These are phyloP conservation scores for Pristis pectinata DNA, from an alignment of 2,797 vertebrate species.

Conservation along the genomic window DNA sequence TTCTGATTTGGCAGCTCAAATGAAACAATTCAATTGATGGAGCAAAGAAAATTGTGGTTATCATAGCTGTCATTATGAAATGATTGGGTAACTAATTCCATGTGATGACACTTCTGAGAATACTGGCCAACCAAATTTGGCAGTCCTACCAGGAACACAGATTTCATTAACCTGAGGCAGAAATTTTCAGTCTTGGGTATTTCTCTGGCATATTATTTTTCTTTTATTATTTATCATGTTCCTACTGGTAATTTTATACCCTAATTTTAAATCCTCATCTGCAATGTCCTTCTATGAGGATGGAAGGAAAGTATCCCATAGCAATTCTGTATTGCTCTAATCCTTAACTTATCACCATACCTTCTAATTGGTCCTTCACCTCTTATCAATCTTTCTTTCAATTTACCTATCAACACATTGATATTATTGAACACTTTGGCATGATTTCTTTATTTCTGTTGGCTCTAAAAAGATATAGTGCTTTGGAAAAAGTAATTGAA, in stretches of 20 bases:
- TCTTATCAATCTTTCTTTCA: background rate
- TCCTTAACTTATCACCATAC: background rate
- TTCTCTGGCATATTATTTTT: background rate
- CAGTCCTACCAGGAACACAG: background rate
- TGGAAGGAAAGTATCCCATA: background rate
- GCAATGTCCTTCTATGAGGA: background rate
- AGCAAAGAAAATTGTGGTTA: background rate
- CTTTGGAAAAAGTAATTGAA: background rate
- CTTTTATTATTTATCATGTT: background rate
- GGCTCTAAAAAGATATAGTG: background rate
- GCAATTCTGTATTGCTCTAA: background rate
- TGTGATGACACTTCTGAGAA: background rate
- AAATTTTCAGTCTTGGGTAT: background rate
- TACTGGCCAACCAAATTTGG: background rate
- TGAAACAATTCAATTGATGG: background rate
- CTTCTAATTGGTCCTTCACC: background rate
- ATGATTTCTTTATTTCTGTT: background rate
- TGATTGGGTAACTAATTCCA: background rate
- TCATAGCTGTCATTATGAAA: background rate
- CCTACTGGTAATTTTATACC: background rate
- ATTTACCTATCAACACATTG: background rate
- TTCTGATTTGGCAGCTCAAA: background rate
- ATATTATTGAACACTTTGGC: background rate
- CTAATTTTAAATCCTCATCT: background rate
- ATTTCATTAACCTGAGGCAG: background rate